Evolutionary conservation across 2,888 invertebrate genomes (phyloP), one percentile per base, ranked within the genome.

Genomic region (Troglohyphantes excavatus): DNA sequence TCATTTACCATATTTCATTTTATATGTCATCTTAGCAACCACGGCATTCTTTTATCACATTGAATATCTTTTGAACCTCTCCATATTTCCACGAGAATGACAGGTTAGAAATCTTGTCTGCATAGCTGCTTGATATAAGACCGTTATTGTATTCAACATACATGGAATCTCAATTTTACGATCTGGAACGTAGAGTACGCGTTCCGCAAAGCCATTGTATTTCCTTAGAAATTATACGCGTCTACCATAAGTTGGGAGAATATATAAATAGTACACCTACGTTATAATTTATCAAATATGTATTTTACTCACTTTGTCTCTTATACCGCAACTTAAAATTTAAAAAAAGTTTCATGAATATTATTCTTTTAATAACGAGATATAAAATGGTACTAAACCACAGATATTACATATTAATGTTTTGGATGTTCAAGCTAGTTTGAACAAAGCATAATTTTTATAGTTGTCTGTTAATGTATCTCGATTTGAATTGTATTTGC

Each of bases 111-210:
- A 59, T 39, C 23, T 23, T n/a, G 2, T 19, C 43, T 9, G 46
- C 23, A 11, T 59, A 23, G 27, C 70, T 59, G 11, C 29, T 61
- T 72, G 82, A 82, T 68, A 82, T 82, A 72, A 72, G 23, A 39
- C 33, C 13, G 59, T 70, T 39, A 82, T 82, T 82, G 82, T 82
- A 82, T 70, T 82, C 82, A 61, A 59, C 70, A 82, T 68, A 33
- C 33, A 27, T 59, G 33, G 29, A 27, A 27, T 68, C 26, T 26
- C 26, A 7, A 29, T 72, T 82, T 82, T 82, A 82, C 33, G 82
- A 39, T 61, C 70, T 29, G 39, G n/a, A 61, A 39, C 68, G 72
- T 33, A 61, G 70, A 61, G 59, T 82, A 82, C 72, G 17, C 61
- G 59, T 82, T 82, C 70, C 33, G 61, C 33, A 72, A 61, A 82